Evolutionary conservation across 2,797 vertebrate species (phyloP).

Genomic region (Todus mexicanus): DNA sequence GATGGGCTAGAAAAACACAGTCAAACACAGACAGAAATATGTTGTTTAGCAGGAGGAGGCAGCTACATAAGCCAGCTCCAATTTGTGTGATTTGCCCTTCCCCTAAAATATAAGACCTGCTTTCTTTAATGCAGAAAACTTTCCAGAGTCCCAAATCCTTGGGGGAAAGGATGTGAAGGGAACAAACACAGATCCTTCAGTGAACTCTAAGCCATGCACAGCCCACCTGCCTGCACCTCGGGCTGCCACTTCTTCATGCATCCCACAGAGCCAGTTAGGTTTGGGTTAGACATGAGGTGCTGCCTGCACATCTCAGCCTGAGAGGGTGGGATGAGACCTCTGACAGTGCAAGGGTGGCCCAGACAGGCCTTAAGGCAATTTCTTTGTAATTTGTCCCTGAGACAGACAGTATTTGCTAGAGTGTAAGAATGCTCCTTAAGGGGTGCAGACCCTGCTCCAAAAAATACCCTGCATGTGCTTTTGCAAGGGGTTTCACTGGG

Average conservation of each 20-base stretch:
- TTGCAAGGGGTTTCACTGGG: neutral
- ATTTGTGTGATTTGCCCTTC: neutral
- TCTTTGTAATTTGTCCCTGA: neutral
- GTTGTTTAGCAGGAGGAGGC: neutral
- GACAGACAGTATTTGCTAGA: neutral
- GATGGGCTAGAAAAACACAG: conserved; percentile 1
- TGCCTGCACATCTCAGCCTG: accelerated
- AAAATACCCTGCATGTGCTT: neutral
- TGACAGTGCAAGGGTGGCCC: accelerated
- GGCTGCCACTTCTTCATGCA: neutral
- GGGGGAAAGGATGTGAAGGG: neutral
- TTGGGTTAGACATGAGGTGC: neutral
- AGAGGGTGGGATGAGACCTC: accelerated
- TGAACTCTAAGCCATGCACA: accelerated
- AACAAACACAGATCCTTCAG: neutral
- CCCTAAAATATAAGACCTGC: neutral
- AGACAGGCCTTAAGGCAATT: neutral
- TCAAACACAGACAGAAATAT: conserved; percentile 24
- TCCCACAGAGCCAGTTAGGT: too few species aligned
- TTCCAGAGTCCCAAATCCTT: neutral
- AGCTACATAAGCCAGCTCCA: neutral
- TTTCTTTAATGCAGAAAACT: neutral
- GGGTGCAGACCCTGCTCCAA: neutral
- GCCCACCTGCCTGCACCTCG: too few species aligned
- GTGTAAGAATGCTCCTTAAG: neutral